Percentiles rank a stretch among this genome's conserved stretches.
These are phyloP conservation scores for Hyles lineata DNA, from an alignment of 2,888 invertebrate species.

Conservation along the genomic window DNA sequence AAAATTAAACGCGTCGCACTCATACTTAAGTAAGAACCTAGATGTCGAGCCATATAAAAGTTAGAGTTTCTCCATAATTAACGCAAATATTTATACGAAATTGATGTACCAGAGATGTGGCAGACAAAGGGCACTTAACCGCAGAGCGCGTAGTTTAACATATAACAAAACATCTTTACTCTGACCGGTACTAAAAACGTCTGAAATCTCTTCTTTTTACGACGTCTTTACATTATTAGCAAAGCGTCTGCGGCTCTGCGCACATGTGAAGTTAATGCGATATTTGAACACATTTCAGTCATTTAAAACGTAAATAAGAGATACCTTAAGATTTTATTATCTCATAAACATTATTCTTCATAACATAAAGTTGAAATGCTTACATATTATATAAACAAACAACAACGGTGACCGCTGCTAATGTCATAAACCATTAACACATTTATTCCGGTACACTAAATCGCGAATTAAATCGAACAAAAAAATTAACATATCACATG, in stretches of 20 bases:
- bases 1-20: no score
- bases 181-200: not conserved
- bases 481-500: constrained; percentile 6
- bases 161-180: constrained; percentile 10
- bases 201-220: constrained; percentile 18
- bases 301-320: not conserved
- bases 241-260: constrained; percentile 10
- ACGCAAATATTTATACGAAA: not conserved
- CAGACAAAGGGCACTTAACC: constrained; percentile 17
- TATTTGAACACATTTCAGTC: constrained; percentile 7
- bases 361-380: not conserved
- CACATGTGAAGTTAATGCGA: not conserved
- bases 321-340: not conserved
- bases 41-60: not conserved
- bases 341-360: not conserved
- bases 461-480: not conserved
- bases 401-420: not conserved
- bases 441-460: not conserved
- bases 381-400: not conserved
- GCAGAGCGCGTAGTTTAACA: constrained; percentile 17
- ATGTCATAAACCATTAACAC: not conserved
- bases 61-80: not conserved
- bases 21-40: no score
- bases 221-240: constrained; percentile 10
- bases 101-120: not conserved